Conservation (phyloP, 2,888 invertebrate species). For the Itoplectis maculator region DNA sequence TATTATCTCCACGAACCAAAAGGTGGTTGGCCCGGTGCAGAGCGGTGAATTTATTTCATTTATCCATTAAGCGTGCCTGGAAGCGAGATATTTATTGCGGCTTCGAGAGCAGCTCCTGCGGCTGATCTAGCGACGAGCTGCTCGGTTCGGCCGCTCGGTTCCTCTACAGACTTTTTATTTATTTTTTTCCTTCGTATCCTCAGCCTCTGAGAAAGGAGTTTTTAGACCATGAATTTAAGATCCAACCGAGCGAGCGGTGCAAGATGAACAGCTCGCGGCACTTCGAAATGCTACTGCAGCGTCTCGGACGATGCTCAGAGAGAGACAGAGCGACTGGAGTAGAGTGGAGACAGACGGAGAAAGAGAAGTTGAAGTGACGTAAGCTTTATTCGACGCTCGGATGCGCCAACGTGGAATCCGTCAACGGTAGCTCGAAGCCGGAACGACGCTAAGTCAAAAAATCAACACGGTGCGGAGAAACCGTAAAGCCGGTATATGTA, state of each 20-base stretch:
- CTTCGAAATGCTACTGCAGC: conserved; percentile 4
- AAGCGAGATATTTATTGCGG: conserved; percentile 49
- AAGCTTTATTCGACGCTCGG: conserved; percentile 56
- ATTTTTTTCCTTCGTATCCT: conserved; percentile 41
- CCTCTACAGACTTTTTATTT: too few species aligned
- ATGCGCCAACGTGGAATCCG: conserved; percentile 53
- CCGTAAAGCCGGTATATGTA: conserved; percentile 19
- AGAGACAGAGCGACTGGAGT: too few species aligned
- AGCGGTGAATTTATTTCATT: conserved; percentile 61
- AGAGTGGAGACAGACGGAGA: too few species aligned
- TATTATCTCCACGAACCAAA: conserved; percentile 50
- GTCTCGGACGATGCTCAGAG: too few species aligned
- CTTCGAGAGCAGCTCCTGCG: neutral
- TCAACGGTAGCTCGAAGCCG: conserved; percentile 73
- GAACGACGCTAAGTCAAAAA: conserved; percentile 78
- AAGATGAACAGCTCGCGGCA: conserved; percentile 2
- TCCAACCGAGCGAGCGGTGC: conserved; percentile 8
- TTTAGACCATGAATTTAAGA: conserved; percentile 61
- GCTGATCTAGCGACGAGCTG: neutral
- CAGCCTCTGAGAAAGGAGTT: conserved; percentile 49
- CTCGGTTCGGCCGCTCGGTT: neutral
- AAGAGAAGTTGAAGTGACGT: conserved; percentile 53
- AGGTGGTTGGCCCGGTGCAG: neutral
- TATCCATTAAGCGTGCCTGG: conserved; percentile 49
- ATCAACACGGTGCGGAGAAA: conserved; percentile 74